These are phyloP conservation scores for Rostratula benghalensis DNA, from an alignment of 2,113 vertebrate species.

Conservation along the genomic window DNA sequence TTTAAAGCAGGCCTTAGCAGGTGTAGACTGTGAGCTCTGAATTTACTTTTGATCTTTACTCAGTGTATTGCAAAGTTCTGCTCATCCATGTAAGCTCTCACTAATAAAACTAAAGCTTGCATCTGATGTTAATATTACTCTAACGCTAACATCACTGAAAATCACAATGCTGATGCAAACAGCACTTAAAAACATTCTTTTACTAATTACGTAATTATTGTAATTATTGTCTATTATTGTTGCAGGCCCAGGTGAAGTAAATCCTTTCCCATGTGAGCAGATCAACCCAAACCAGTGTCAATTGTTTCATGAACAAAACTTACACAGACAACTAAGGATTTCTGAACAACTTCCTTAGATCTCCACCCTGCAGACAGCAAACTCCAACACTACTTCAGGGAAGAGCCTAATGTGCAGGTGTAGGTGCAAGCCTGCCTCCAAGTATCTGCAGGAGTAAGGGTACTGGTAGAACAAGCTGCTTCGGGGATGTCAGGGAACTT, in stretches of 20 bases:
- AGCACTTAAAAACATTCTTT: neutral
- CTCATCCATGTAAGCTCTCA: fast-evolving
- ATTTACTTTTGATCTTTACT: neutral
- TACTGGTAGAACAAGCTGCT: neutral
- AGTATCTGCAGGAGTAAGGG: neutral
- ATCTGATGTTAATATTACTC: neutral
- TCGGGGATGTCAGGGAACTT: neutral
- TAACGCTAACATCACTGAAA: neutral
- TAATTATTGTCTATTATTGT: neutral
- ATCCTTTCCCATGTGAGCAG: neutral
- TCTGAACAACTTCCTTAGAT: neutral
- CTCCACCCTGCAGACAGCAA: neutral
- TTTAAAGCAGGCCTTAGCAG: neutral
- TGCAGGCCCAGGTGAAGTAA: neutral
- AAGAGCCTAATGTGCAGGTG: neutral
- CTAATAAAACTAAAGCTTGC: neutral
- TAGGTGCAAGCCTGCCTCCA: neutral
- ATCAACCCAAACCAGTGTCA: neutral
- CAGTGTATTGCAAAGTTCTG: neutral
- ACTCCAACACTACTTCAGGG: neutral
- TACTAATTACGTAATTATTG: neutral
- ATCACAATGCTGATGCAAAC: neutral
- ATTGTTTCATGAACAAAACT: neutral
- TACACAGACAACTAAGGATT: neutral
- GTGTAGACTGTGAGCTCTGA: neutral